A percentile compares a stretch with the other conserved stretches of the same genome.
Conservation (phyloP, 2,797 vertebrate genomes). For the Chaenodraco wilsoni region DNA sequence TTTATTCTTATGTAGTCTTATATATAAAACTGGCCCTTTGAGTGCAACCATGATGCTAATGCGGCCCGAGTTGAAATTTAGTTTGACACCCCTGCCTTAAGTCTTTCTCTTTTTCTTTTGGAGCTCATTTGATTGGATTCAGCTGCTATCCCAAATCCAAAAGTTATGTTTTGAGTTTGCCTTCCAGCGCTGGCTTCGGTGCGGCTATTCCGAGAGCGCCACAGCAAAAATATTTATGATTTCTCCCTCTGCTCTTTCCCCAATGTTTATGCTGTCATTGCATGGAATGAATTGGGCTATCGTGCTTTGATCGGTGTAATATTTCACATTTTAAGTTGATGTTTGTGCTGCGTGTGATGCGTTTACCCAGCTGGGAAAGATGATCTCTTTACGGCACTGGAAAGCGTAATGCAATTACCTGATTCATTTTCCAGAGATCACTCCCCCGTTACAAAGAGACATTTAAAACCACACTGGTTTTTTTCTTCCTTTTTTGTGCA, state of each 20-base stretch:
- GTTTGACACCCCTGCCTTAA: neutral
- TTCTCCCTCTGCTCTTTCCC: conserved; percentile 48
- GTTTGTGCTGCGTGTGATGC: conserved; percentile 77
- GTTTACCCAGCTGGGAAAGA: conserved; percentile 81
- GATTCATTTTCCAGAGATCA: conserved; percentile 74
- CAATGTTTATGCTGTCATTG: conserved; percentile 65
- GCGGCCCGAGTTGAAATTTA: no score
- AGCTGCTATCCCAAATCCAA: conserved; percentile 43
- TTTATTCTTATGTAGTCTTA: no score
- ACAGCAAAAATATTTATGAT: conserved; percentile 54
- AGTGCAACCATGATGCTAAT: no score
- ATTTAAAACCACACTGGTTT: conserved; percentile 63
- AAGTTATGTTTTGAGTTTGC: conserved; percentile 54
- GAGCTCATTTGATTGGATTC: conserved; percentile 60
- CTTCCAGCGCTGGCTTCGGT: conserved; percentile 51
- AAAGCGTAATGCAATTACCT: conserved; percentile 77
- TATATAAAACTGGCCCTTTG: no score
- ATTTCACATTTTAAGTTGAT: conserved; percentile 78
- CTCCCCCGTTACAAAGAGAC: conserved; percentile 55
- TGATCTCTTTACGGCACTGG: conserved; percentile 69
- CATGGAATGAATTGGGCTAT: conserved; percentile 64
- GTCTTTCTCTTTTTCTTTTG: conserved; percentile 24
- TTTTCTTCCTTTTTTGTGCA: neutral
- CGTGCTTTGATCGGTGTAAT: conserved; percentile 73
- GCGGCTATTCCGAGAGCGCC: conserved; percentile 18